Evolutionary conservation across 2,797 vertebrate genomes (phyloP).

Genomic region (Sebastes oblongus): DNA sequence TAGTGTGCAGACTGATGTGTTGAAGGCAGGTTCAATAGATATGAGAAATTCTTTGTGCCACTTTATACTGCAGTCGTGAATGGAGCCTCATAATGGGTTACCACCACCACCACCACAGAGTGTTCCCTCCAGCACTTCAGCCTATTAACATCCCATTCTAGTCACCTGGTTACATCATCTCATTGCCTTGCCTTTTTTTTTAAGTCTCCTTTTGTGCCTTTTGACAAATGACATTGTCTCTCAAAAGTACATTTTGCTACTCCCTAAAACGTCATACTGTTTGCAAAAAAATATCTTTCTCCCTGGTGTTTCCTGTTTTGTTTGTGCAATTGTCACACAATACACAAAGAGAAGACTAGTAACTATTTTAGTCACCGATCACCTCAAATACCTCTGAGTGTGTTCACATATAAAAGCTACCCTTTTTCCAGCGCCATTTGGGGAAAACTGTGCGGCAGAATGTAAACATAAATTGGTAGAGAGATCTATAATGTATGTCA

Average conservation of each 20-base stretch:
- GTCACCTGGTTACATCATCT: constrained; percentile 22
- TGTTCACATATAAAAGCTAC: constrained; percentile 3
- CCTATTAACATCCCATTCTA: constrained; percentile 47
- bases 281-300: not conserved
- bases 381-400: not conserved
- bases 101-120: constrained; percentile 1
- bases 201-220: not conserved
- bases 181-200: not conserved
- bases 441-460: not conserved
- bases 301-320: not conserved
- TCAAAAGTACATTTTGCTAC: not conserved
- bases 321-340: not conserved
- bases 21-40: constrained; percentile 37
- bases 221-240: not conserved
- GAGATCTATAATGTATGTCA: not conserved
- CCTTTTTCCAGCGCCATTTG: not conserved
- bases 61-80: constrained; percentile 24
- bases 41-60: constrained; percentile 45
- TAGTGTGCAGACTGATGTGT: not conserved
- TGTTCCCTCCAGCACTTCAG: constrained; percentile 40
- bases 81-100: constrained; percentile 28
- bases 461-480: not conserved
- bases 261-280: not conserved
- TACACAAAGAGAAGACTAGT: not conserved
- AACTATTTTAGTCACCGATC: constrained; percentile 15